Base-by-base conservation (phyloP, 2,888 invertebrate genomes). In the Lycophotia porphyrea region DNA sequence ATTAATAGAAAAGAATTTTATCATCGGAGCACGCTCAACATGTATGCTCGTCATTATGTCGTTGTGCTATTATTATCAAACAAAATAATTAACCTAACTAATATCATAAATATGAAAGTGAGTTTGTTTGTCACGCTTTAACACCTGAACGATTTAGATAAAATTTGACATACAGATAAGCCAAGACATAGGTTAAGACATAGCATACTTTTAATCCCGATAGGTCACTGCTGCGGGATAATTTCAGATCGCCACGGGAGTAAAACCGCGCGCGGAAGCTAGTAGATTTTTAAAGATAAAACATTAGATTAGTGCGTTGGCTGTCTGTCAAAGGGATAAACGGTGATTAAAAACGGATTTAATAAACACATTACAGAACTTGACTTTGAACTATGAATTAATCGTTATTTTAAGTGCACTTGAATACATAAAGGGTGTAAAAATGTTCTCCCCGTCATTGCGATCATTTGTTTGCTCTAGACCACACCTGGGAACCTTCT, bases 331-430 rank as follows among this genome's bases (percentile, higher is more conserved):
- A 74, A 47, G 2, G 44, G 81, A 77, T 77, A 81, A 74, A 39
- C 21, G 18, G 13, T 27, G 34, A 64, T 77, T 52, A 49, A 60
- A 47, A 71, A 24, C 18, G 5, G 47, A 49, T 60, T 42, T 36
- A 27, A 2, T 52, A 27, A 39, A 31, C 5, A 5, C 8, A 34
- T 52, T 18, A 27, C 27, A 21, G 27, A 71, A 80, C n/a, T 39
- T 55, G 63, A 74, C 76, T 80, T 77, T 76, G 76, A 73, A 73
- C 31, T 47, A 58, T 24, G 39, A 77, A 80, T 24, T 47, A 77
- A 80, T 72, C 36, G n/a, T 44, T 52, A 36, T 13, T 31, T 73
- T 80, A 7, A 60, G 34, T 76, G 73, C 49, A 70, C 8, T 18
- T 66, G 8, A 34, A n/a, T 31, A 7, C 49, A 15, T 39, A 13